Evolutionary conservation across 2,113 vertebrate species (phyloP).

Genomic region (Odocoileus hemionus): DNA sequence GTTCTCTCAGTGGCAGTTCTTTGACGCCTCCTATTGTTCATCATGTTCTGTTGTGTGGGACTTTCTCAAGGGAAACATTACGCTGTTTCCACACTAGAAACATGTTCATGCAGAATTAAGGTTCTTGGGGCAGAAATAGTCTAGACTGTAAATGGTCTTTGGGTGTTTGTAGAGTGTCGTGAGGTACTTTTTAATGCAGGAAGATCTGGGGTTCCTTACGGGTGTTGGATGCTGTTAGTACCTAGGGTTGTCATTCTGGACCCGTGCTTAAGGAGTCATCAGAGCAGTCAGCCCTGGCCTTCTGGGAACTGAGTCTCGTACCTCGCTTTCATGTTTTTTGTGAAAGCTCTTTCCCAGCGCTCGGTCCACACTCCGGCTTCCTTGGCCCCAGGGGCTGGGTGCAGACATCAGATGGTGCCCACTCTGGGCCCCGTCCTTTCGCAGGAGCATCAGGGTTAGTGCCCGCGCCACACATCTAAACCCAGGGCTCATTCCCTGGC

Average conservation of each 20-base stretch:
- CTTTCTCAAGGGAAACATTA: not conserved
- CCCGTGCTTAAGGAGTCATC: not conserved
- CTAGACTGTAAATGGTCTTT: not conserved
- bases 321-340: too few relatives aligned
- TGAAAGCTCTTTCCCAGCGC: not conserved
- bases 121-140: not conserved
- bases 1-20: not conserved
- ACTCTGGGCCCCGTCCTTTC: not conserved
- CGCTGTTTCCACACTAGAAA: not conserved
- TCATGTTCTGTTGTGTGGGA: rapidly evolving
- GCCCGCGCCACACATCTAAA: rapidly evolving
- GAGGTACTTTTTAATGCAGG: not conserved
- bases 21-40: rapidly evolving
- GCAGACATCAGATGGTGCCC: too few relatives aligned
- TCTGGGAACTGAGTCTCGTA: not conserved
- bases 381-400: rapidly evolving
- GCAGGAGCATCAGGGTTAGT: rapidly evolving
- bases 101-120: too few relatives aligned
- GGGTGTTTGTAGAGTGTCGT: not conserved
- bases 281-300: not conserved
- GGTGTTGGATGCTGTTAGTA: rapidly evolving
- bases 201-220: not conserved
- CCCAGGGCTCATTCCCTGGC: not conserved
- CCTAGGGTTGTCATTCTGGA: not conserved
- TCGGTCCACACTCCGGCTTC: rapidly evolving